phyloP scores from a whole-genome alignment of 2,113 vertebrate species.

The Rhinichthys klamathensis region DNA sequence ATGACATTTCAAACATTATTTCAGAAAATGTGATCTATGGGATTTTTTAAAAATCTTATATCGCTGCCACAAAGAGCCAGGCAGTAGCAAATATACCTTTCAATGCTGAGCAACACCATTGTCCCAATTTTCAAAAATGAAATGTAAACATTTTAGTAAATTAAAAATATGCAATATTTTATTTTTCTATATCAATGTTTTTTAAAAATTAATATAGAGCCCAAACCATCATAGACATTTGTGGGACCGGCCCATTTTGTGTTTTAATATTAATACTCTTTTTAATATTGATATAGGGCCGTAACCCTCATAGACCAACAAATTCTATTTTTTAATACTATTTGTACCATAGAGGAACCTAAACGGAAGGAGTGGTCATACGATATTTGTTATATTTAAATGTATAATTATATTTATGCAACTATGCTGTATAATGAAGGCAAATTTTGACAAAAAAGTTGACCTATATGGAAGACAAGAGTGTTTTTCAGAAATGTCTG shows the following conservation, averaged over 20 bases:
- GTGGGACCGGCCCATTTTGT: neutral
- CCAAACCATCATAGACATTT: neutral
- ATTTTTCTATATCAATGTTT: neutral
- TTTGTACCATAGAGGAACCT: too few species aligned
- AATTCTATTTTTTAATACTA: neutral
- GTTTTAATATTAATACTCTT: neutral
- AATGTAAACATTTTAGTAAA: neutral
- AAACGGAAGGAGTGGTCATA: too few species aligned
- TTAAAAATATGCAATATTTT: neutral
- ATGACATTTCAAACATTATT: neutral
- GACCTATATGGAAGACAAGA: too few species aligned
- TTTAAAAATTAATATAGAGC: neutral
- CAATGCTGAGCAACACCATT: neutral
- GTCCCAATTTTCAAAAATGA: neutral
- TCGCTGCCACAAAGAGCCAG: neutral
- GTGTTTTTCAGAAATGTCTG: too few species aligned
- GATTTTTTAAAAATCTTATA: neutral
- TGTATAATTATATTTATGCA: too few species aligned
- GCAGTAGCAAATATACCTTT: neutral
- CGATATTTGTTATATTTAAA: too few species aligned
- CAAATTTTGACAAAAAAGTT: too few species aligned
- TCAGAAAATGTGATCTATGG: conserved; percentile 44
- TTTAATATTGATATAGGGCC: neutral
- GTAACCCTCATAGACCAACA: neutral
- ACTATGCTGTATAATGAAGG: too few species aligned